Percentiles rank a stretch among this genome's conserved stretches.
These are phyloP conservation scores for Sebastes glaucus DNA, from an alignment of 2,797 vertebrate genomes.

Conservation along the genomic window DNA sequence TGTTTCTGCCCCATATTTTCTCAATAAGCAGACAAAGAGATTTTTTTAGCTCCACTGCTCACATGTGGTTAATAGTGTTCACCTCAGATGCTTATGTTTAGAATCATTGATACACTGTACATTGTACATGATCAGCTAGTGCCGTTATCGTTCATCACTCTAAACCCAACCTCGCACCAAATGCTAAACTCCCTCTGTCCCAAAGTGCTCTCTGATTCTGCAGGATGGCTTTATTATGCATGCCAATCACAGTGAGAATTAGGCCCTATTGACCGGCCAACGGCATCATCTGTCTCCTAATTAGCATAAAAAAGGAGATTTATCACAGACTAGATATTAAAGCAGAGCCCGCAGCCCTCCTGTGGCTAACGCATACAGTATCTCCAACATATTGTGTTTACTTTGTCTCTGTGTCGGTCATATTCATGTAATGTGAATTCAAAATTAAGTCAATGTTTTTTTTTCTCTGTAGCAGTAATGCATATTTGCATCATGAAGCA, in stretches of 20 bases:
- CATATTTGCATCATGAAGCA: neutral
- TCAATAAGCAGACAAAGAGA: constrained; percentile 13
- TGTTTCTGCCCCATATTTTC: constrained; percentile 27
- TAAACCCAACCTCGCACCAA: constrained; percentile 48
- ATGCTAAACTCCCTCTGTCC: constrained; percentile 51
- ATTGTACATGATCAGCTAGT: constrained; percentile 37
- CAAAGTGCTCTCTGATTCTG: constrained; percentile 60
- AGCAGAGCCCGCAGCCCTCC: constrained; percentile 37
- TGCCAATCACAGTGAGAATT: constrained; percentile 69
- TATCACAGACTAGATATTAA: constrained; percentile 49
- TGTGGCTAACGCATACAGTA: constrained; percentile 21
- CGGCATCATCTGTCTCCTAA: constrained; percentile 63
- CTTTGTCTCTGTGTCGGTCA: constrained; percentile 19
- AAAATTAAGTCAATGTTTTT: neutral
- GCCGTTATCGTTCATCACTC: constrained; percentile 46
- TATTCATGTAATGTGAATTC: constrained; percentile 24
- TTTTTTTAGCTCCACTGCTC: neutral
- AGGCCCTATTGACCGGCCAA: constrained; percentile 52
- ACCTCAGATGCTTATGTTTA: constrained; percentile 37
- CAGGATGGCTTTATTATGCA: constrained; percentile 70
- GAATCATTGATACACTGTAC: constrained; percentile 44
- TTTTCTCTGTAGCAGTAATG: neutral
- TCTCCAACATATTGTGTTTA: constrained; percentile 46
- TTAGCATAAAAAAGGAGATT: constrained; percentile 66
- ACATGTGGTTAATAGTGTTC: constrained; percentile 43